Conservation (phyloP, 2,797 vertebrate genomes). For the Oryzias sinensis region DNA sequence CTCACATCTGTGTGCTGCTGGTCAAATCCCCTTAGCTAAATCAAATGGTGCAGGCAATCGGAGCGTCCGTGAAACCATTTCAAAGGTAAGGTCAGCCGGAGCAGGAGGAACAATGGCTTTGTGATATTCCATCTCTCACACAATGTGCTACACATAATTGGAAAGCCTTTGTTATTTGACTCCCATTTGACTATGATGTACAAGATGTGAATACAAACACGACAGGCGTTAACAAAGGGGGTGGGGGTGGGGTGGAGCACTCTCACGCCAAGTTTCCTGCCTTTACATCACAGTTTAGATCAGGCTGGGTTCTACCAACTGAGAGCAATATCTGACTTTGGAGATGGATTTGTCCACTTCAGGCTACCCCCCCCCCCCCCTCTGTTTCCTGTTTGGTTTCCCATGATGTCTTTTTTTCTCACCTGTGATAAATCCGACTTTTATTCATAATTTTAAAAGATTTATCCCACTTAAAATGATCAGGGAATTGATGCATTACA, state of each 20-base stretch:
- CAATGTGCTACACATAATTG: slow-evolving; percentile 76
- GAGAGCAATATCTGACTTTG: slow-evolving; percentile 52
- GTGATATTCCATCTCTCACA: slow-evolving; percentile 75
- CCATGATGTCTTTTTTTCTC: background rate
- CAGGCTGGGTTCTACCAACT: slow-evolving; percentile 43
- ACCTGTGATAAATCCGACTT: background rate
- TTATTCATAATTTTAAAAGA: background rate
- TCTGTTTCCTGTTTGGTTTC: background rate
- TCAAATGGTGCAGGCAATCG: slow-evolving; percentile 77
- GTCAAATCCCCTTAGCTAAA: slow-evolving; percentile 79
- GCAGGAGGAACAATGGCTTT: slow-evolving; percentile 73
- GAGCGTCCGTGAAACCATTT: slow-evolving; percentile 73
- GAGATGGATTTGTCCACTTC: slow-evolving; percentile 33
- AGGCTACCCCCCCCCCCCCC: background rate
- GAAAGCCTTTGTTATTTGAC: slow-evolving; percentile 81
- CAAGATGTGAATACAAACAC: slow-evolving; percentile 77
- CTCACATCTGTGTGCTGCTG: slow-evolving; percentile 70
- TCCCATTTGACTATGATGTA: slow-evolving; percentile 80
- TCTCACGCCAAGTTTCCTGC: slow-evolving; percentile 65
- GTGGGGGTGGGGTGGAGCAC: slow-evolving; percentile 54
- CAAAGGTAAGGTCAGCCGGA: slow-evolving; percentile 75
- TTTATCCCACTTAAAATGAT: background rate
- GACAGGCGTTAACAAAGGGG: slow-evolving; percentile 60
- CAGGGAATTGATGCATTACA: too few relatives aligned
- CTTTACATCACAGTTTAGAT: slow-evolving; percentile 65